Evolutionary conservation across 2,797 vertebrate species (phyloP), one percentile per base, ranked within the genome.

Genomic region (Fistularia tabacaria): DNA sequence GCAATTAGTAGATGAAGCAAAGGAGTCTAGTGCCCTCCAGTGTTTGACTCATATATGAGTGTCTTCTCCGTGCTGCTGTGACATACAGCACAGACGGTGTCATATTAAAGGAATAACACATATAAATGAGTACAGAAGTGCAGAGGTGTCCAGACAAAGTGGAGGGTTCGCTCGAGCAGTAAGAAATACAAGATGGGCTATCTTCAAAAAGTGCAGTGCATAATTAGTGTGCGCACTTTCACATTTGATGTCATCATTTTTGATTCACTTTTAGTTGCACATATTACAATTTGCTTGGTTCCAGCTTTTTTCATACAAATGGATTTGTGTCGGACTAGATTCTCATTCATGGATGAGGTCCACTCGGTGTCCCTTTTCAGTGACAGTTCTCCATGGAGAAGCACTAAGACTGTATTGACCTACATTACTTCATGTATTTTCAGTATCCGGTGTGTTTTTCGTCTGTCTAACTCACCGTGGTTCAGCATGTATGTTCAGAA

Each of bases 21-120:
- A 81, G 85, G 73, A 81, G 79, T 79, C 62, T 76, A 88, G 78
- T 85, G 87, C 80, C 85, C 83, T 74, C 88, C 54, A 85, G 85
- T 85, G 88, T 74, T 73, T 38, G 53, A 57, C 54, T 47, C 7
- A 25, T 59, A 25, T 73, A 73, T 67, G 52, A 73, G 69, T 55
- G 44, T 38, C 57, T 25, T 54, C 38, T 25, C 11, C 10, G 7
- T 65, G 38, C 40, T 61, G 57, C 12, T 46, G 46, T 41, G 50
- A 70, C 38, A 38, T n/a, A 38, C 14, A 25, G 9, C 12, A 6
- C 6, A 14, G 5, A 7, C 6, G 1, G 45, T 46, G n/a, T 14
- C 45, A 46, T 3, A 53, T 36, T 4, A 42, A 42, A 52, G 40
- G 40, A 53, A 51, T 40, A 8, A 9, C 36, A 14, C 14, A 51